Base-by-base conservation (phyloP, 2,797 vertebrate genomes). In the Phoebastria nigripes region DNA sequence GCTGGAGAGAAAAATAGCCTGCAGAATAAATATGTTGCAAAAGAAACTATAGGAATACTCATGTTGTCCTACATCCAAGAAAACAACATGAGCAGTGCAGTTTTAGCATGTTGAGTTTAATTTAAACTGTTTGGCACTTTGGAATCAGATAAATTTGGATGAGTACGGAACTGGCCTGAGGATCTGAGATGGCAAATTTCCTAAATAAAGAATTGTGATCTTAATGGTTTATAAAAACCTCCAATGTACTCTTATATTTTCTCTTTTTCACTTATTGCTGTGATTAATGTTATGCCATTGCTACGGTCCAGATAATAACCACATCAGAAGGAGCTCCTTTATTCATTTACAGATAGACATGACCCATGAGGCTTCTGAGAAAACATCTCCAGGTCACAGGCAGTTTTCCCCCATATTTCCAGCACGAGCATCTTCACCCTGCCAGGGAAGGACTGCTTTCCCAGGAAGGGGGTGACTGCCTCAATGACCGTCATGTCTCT, bases 321-420 rank as follows among this genome's bases (percentile, higher is more conserved):
- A 78, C 61, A 90, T 86, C 87, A 90, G 55, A 94, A 90, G 80
- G n/a, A 56, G 82, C 89, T 78, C 91, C 67, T 88, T 96, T 69
- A 63, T 65, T 82, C 59, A 44, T 93, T 95, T 76, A 82, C 62
- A 95, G 89, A 90, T n/a, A 73, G 87, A 86, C 56, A 9, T 4
- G 62, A 91, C 52, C 67, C 92, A 88, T 18, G 83, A 87, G 94
- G 89, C 15, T 92, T 54, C 56, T 80, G 62, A 71, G 90, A 91
- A 94, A 93, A 62, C 37, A 67, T 80, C 95, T 91, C 91, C 69
- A 89, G 61, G 81, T 90, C 84, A 66, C 1, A 1, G 72, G 67
- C 87, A 72, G 51, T 63, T 82, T 94, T 92, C 62, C 55, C 58
- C 66, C n/a, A 42, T 14, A 42, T 28, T 96, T 97, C 87, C 72